phyloP scores from a whole-genome alignment of 2,888 invertebrate species.

The Melieria omissa region DNA sequence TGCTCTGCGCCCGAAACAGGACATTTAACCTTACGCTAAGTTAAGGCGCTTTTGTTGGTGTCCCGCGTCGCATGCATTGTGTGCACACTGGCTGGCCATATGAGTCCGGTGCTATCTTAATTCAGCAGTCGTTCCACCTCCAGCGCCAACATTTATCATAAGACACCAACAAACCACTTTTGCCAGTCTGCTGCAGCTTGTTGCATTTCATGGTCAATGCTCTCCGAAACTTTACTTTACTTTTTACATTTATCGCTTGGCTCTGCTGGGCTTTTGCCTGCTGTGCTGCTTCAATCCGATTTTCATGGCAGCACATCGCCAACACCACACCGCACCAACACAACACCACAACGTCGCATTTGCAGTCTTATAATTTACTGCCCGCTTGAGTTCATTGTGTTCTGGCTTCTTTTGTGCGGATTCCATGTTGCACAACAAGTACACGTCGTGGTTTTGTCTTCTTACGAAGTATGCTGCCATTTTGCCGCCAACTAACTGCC shows the following conservation, averaged over 20 bases:
- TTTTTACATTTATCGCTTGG: slow-evolving; percentile 4
- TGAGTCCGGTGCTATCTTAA: not conserved
- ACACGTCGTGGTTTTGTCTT: too few relatives aligned
- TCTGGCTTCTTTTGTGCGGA: too few relatives aligned
- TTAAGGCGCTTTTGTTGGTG: not conserved
- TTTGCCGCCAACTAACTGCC: slow-evolving; percentile 1
- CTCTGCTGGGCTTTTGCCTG: slow-evolving; percentile 17
- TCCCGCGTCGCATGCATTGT: slow-evolving; percentile 13
- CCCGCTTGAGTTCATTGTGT: too few relatives aligned
- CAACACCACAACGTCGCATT: too few relatives aligned
- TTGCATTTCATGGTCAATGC: slow-evolving; percentile 40
- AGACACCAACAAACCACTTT: slow-evolving; percentile 5
- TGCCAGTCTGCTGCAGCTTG: slow-evolving; percentile 28
- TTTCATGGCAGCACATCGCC: too few relatives aligned
- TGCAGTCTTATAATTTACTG: too few relatives aligned
- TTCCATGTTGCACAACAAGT: too few relatives aligned
- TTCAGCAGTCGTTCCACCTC: not conserved
- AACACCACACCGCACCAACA: too few relatives aligned
- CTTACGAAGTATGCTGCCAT: too few relatives aligned
- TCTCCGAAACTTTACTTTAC: not conserved
- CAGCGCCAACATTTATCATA: slow-evolving; percentile 26
- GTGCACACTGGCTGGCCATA: not conserved
- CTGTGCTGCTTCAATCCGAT: not conserved
- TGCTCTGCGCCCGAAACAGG: not conserved
- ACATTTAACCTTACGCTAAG: slow-evolving; percentile 7